phyloP scores from a whole-genome alignment of 2,113 vertebrate species.

The Antechinus stuartii region DNA sequence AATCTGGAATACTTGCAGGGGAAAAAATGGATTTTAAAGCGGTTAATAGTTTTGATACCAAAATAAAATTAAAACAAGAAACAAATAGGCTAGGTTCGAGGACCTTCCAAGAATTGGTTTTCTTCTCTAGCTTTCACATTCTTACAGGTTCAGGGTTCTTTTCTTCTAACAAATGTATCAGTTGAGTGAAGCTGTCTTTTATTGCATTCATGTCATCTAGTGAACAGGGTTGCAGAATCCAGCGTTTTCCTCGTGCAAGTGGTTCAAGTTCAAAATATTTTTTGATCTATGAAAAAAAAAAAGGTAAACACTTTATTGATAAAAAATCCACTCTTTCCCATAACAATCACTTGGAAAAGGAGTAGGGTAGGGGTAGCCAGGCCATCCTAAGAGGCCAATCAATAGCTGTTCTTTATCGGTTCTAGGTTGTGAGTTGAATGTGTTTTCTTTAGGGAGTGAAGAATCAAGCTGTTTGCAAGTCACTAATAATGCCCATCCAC shows the following conservation, averaged over 20 bases:
- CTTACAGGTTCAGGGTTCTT: conserved; percentile 91
- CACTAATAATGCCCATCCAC: conserved; percentile 55
- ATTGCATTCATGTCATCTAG: conserved; percentile 92
- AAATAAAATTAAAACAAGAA: conserved; percentile 73
- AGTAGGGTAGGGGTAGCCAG: neutral
- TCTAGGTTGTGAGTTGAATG: conserved; percentile 68
- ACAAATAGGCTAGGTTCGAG: conserved; percentile 76
- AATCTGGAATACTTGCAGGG: conserved; percentile 68
- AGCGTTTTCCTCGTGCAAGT: conserved; percentile 94
- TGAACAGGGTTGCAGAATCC: conserved; percentile 95
- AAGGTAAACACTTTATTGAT: conserved; percentile 53
- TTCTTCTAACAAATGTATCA: conserved; percentile 95
- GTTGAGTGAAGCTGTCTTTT: conserved; percentile 94
- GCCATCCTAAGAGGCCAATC: conserved; percentile 57
- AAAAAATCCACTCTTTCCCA: conserved; percentile 7
- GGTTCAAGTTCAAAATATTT: conserved; percentile 99
- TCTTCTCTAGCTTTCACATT: conserved; percentile 87
- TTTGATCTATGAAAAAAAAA: conserved; percentile 89
- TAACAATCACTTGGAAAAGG: neutral
- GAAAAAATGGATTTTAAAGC: conserved; percentile 63
- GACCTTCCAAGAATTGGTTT: conserved; percentile 53
- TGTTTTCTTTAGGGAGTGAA: conserved; percentile 77
- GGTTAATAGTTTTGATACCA: conserved; percentile 73
- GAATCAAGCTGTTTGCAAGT: conserved; percentile 61
- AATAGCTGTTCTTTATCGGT: conserved; percentile 70